phyloP scores from a whole-genome alignment of 2,888 invertebrate genomes.

The Conistra vaccinii region DNA sequence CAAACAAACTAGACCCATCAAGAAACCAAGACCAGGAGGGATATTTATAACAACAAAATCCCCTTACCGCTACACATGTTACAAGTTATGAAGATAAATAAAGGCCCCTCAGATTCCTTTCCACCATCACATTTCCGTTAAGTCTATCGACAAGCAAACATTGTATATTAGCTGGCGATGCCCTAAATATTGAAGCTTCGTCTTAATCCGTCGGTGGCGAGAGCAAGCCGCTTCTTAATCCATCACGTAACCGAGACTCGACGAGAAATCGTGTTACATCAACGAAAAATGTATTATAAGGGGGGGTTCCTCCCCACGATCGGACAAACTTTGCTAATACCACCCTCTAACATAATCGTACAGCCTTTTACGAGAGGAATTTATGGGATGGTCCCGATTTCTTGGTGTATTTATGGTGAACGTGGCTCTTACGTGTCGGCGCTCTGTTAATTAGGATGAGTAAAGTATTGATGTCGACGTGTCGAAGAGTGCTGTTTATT shows the following conservation, averaged over 20 bases:
- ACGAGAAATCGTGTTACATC: conserved; percentile 91
- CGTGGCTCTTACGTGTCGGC: conserved; percentile 87
- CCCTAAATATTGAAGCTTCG: conserved; percentile 87
- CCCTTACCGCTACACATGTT: conserved; percentile 59
- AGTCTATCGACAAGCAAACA: conserved; percentile 87
- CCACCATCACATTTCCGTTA: conserved; percentile 79
- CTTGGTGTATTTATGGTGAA: conserved; percentile 89
- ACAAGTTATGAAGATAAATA: conserved; percentile 62
- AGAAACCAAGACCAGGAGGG: conserved; percentile 11
- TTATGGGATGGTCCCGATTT: conserved; percentile 90
- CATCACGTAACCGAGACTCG: conserved; percentile 91
- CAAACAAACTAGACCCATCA: conserved; percentile 20
- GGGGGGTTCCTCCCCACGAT: conserved; percentile 81
- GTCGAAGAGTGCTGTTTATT: conserved; percentile 57
- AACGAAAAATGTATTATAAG: conserved; percentile 91
- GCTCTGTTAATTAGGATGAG: conserved; percentile 87
- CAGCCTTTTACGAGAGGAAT: conserved; percentile 91
- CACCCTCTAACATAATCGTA: conserved; percentile 91
- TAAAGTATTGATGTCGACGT: conserved; percentile 75
- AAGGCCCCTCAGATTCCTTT: conserved; percentile 68
- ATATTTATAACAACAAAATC: conserved; percentile 57
- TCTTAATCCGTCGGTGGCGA: conserved; percentile 88
- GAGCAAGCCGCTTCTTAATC: conserved; percentile 89
- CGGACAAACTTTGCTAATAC: conserved; percentile 91
- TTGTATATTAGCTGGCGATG: conserved; percentile 87